These are phyloP conservation scores for Callionymus lyra DNA, from an alignment of 2,113 vertebrate genomes.

Conservation along the genomic window DNA sequence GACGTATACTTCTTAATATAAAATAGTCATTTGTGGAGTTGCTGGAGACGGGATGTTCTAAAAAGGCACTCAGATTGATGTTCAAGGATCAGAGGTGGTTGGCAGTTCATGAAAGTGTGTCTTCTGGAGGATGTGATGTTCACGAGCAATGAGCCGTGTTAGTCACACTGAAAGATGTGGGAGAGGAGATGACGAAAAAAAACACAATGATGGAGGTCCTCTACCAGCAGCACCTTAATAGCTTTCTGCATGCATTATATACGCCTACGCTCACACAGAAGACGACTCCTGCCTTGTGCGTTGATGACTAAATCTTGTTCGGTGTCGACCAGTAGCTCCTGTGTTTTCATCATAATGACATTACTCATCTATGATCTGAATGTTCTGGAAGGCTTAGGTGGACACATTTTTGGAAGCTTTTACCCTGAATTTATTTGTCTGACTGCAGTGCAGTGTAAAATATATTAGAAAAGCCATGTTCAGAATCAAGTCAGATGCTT, in stretches of 20 bases:
- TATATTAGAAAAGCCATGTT: too few relatives aligned
- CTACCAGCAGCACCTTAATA: constrained; percentile 20
- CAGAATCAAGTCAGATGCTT: too few relatives aligned
- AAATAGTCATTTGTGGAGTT: too few relatives aligned
- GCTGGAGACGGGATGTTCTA: constrained; percentile 10
- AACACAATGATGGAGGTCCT: constrained; percentile 17
- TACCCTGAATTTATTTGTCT: too few relatives aligned
- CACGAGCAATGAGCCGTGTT: constrained; percentile 26
- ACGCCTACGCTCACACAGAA: constrained; percentile 8
- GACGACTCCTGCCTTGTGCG: not conserved
- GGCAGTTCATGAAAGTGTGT: not conserved
- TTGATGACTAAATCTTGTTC: too few relatives aligned
- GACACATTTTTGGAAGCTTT: too few relatives aligned
- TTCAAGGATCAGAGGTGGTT: constrained; percentile 19
- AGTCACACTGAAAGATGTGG: constrained; percentile 14
- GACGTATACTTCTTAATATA: too few relatives aligned
- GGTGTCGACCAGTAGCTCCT: too few relatives aligned
- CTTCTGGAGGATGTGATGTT: constrained; percentile 6
- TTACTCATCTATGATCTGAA: too few relatives aligned
- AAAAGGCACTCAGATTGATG: constrained; percentile 39
- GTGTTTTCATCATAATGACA: too few relatives aligned
- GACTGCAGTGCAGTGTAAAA: too few relatives aligned
- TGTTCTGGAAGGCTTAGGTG: too few relatives aligned
- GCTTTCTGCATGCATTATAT: constrained; percentile 15
- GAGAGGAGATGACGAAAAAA: constrained; percentile 35